phyloP scores from a whole-genome alignment of 2,797 vertebrate genomes.

The Lycodopsis pacificus region DNA sequence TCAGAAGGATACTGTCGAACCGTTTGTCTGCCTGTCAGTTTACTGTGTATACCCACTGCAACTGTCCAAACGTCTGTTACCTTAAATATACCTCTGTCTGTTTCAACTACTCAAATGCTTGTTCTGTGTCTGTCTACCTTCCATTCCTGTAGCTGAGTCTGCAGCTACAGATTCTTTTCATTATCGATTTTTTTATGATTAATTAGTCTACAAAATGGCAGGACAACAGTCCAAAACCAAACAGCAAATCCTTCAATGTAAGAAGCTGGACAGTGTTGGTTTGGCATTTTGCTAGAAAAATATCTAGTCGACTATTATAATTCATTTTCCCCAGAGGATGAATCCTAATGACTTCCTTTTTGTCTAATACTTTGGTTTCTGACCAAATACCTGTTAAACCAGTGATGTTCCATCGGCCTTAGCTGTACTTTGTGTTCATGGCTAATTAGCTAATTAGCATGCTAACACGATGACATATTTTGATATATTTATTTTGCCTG shows the following conservation, averaged over 20 bases:
- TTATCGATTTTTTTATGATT: no score
- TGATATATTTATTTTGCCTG: neutral
- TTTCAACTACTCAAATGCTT: neutral
- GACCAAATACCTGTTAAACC: neutral
- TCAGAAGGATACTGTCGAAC: conserved; percentile 17
- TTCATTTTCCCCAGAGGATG: neutral
- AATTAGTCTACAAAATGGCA: neutral
- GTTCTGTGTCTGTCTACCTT: neutral
- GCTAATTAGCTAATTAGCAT: neutral
- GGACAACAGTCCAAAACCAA: neutral
- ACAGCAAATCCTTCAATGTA: neutral
- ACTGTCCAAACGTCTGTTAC: conserved; percentile 9
- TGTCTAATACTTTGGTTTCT: neutral
- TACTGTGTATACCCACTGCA: conserved; percentile 27
- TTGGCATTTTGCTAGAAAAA: neutral
- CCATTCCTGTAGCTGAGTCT: neutral
- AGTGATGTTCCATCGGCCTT: neutral
- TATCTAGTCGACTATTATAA: no score
- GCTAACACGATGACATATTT: neutral
- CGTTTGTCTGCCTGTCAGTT: conserved; percentile 56
- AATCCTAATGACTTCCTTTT: neutral
- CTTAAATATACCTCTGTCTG: conserved; percentile 7
- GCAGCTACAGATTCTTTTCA: neutral
- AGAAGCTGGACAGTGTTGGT: neutral
- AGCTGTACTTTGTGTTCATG: neutral